Evolutionary conservation across 2,797 vertebrate species (phyloP).

Genomic region (Gymnodraco acuticeps): DNA sequence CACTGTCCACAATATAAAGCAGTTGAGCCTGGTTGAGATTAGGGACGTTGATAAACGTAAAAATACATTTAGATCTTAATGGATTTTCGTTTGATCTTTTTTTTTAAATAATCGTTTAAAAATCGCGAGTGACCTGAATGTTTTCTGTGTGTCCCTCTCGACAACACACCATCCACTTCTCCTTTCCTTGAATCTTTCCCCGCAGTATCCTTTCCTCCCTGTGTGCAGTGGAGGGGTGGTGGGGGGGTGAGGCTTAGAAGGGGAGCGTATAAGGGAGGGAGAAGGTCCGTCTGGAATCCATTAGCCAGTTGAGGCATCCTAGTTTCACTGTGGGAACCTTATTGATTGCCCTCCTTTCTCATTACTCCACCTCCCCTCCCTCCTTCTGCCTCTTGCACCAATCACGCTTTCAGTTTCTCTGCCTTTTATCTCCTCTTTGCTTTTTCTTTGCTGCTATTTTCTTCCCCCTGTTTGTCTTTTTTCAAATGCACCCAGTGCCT

Average conservation of each 20-base stretch:
- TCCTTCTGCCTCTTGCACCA: constrained; percentile 59
- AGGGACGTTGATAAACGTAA: neutral
- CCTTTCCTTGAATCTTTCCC: constrained; percentile 50
- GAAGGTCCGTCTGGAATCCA: constrained; percentile 81
- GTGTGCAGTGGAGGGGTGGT: constrained; percentile 10
- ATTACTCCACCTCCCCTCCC: constrained; percentile 81
- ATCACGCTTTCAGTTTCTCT: constrained; percentile 52
- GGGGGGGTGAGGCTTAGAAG: constrained; percentile 29
- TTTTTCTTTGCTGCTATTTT: constrained; percentile 27
- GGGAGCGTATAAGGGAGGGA: neutral
- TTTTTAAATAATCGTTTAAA: neutral
- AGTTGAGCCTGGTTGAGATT: neutral
- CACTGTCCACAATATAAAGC: neutral
- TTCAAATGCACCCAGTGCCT: neutral
- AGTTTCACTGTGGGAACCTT: constrained; percentile 87
- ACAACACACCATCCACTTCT: constrained; percentile 21
- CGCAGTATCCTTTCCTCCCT: constrained; percentile 46
- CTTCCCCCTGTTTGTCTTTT: constrained; percentile 23
- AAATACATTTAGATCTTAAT: neutral
- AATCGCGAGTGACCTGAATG: neutral
- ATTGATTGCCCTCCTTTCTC: constrained; percentile 86
- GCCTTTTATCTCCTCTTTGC: constrained; percentile 21
- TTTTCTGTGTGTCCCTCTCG: constrained; percentile 6
- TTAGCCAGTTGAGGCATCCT: constrained; percentile 81
- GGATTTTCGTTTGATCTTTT: neutral